Evolutionary conservation across 2,797 vertebrate species (phyloP).

Genomic region (Chelonia mydas): DNA sequence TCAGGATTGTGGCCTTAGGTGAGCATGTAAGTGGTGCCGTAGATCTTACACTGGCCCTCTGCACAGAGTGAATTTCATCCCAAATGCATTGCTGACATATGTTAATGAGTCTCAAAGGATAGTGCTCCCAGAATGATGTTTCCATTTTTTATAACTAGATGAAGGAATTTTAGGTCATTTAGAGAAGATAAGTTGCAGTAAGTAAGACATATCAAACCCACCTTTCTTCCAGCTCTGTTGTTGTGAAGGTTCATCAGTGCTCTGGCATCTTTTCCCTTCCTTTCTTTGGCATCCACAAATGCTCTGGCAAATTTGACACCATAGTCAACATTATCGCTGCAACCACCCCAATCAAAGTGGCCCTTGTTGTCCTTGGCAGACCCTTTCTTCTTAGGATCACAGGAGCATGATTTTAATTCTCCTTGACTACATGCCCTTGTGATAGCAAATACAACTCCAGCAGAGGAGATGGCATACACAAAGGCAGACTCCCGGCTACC

Average conservation of each 20-base stretch:
- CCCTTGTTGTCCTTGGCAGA: conserved; percentile 89
- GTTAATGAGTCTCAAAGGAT: background rate
- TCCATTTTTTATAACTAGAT: background rate
- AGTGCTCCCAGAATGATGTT: accelerated
- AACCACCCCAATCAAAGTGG: conserved; percentile 94
- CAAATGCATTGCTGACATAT: conserved; percentile 4
- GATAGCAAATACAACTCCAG: conserved; percentile 94
- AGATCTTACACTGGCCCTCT: background rate
- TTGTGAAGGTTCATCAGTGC: conserved; percentile 97
- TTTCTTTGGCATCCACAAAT: conserved; percentile 94
- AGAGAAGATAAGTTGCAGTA: background rate
- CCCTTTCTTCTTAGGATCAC: conserved; percentile 93
- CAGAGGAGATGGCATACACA: conserved; percentile 95
- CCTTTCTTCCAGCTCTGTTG: conserved; percentile 95
- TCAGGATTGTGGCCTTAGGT: background rate
- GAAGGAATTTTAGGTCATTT: background rate
- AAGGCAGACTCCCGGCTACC: conserved; percentile 96
- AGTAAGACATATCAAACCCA: conserved; percentile 61
- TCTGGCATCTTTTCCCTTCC: conserved; percentile 90
- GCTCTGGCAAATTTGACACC: conserved; percentile 91
- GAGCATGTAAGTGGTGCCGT: background rate
- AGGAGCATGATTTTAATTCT: conserved; percentile 94
- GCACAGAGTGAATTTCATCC: background rate
- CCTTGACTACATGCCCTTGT: conserved; percentile 96
- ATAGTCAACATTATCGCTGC: conserved; percentile 95